Evolutionary conservation across 1,140 invertebrate genomes (phyloP).

Genomic region (Euura saliciscinereae): DNA sequence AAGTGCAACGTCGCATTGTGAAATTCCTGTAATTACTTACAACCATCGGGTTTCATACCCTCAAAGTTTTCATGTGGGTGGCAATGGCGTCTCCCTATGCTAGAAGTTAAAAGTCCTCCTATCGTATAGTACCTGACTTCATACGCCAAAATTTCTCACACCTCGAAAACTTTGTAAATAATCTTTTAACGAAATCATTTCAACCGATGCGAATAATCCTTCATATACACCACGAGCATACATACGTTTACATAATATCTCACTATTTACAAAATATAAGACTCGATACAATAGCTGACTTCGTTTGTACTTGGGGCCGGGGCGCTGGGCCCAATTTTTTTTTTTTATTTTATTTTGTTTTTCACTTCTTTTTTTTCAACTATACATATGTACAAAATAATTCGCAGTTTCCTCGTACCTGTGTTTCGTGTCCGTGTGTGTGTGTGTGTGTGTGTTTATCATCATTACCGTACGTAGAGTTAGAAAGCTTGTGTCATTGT

Average conservation of each 20-base stretch:
- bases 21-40: conserved; percentile 11
- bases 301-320: conserved; percentile 61
- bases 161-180: too few species aligned
- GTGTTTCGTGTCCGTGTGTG: background rate
- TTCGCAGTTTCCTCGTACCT: background rate
- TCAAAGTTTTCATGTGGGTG: background rate
- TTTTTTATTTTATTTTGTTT: too few species aligned
- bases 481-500: conserved; percentile 36
- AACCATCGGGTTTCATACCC: conserved; percentile 12
- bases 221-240: background rate
- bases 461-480: background rate
- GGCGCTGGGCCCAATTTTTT: conserved; percentile 48
- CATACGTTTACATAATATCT: background rate
- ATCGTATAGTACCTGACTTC: too few species aligned
- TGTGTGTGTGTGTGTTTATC: background rate
- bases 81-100: background rate
- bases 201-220: conserved; percentile 3
- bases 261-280: conserved; percentile 42
- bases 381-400: too few species aligned
- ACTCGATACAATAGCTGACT: conserved; percentile 56
- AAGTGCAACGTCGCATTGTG: conserved; percentile 6
- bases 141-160: too few species aligned
- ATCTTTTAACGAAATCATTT: background rate
- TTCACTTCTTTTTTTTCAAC: too few species aligned
- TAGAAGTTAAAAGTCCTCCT: too few species aligned